Base-by-base conservation (phyloP, 64 coral and sea anemone species). In the Actinia tenebrosa region DNA sequence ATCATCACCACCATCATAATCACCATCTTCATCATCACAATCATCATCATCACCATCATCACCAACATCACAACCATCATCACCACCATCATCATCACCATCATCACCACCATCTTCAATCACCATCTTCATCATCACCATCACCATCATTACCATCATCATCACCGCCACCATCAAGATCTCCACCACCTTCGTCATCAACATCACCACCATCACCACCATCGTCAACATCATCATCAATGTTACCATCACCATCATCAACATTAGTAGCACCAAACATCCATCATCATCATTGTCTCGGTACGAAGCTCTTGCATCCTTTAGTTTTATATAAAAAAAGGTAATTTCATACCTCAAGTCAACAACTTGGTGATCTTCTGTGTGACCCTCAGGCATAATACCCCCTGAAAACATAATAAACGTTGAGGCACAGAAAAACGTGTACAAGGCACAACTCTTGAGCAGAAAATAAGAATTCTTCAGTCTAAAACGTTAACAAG, bases 361-460 rank as follows among this genome's bases (percentile, higher is more conserved):
- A 87, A 95, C 91, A 27, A 99, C 93, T 64, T 93, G 87, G 43
- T 99, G 97, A 53, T 77, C 59, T 50, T 92, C 93, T 18, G 71
- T 77, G 61, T 99, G 97, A 13, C 88, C 93, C 13, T 92, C 90
- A 6, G 97, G 97, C 60, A 87, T 95, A 23, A 93, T 90, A 8
- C 93, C 93, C 83, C 87, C 97, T 98, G 78, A 6, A 75, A 75
- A 75, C 2, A 42, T 15, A 75, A 30, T 11, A 75, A 1, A 7
- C 14, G 56, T 3, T 11, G 18, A 86, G 56, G 9, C 87, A 50
- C 61, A 25, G 56, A 44, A 13, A 86, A 60, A 55, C 15, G 7
- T 45, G 26, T 20, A 77, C 14, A 23, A 78, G 20, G 20, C 3
- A 55, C 11, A 71, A 75, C 53, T 44, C 53, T 55, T 0, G 53